Evolutionary conservation across 2,113 vertebrate species (phyloP).

Genomic region (Mobula birostris): DNA sequence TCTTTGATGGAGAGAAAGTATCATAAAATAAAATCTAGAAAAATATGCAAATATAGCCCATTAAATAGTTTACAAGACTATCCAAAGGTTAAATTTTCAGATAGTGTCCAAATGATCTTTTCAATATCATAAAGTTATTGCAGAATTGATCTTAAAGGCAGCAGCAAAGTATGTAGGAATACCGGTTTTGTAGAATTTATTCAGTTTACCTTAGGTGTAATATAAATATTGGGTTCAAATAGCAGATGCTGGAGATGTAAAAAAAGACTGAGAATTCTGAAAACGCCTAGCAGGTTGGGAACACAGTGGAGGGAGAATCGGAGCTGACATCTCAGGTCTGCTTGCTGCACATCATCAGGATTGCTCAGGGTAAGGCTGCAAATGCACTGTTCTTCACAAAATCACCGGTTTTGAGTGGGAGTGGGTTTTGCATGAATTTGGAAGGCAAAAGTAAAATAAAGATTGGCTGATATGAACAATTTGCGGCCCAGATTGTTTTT

Average conservation of each 20-base stretch:
- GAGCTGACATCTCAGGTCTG: background rate
- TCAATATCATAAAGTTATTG: too few relatives aligned
- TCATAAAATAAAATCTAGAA: background rate
- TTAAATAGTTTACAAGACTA: background rate
- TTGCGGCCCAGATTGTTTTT: background rate
- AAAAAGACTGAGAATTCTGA: too few relatives aligned
- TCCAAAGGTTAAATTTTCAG: background rate
- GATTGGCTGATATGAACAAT: background rate
- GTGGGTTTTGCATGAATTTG: background rate
- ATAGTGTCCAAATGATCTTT: background rate
- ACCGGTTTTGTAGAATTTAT: background rate
- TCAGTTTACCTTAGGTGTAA: background rate
- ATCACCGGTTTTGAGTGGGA: background rate
- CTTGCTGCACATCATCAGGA: background rate
- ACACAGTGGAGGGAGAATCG: background rate
- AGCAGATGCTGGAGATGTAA: background rate
- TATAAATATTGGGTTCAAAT: background rate
- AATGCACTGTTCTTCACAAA: background rate
- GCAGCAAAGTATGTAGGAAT: background rate
- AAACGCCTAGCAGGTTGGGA: background rate
- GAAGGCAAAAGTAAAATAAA: background rate
- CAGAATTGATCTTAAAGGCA: background rate
- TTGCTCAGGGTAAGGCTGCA: background rate
- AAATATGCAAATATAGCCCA: background rate
- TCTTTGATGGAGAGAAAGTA: background rate